phyloP scores from a whole-genome alignment of 2,797 vertebrate genomes.

The Microctenopoma steveboyesi region DNA sequence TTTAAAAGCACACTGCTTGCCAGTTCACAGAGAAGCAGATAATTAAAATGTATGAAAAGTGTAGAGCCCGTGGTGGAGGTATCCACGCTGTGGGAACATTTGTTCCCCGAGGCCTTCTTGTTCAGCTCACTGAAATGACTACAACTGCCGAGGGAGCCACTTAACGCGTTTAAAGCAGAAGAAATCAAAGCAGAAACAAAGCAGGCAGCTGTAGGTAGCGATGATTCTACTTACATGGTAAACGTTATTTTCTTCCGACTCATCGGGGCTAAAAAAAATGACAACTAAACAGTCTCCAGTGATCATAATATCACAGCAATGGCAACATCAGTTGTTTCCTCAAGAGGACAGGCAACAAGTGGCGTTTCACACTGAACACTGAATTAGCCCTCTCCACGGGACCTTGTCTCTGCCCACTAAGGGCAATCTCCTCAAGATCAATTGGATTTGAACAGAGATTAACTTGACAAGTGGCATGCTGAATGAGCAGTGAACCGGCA shows the following conservation, averaged over 20 bases:
- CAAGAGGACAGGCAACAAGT: slow-evolving; percentile 60
- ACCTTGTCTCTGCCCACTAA: slow-evolving; percentile 68
- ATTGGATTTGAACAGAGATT: slow-evolving; percentile 83
- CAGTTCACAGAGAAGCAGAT: slow-evolving; percentile 15
- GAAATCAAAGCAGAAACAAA: slow-evolving; percentile 45
- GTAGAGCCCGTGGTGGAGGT: slow-evolving; percentile 7
- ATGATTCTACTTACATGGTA: slow-evolving; percentile 79
- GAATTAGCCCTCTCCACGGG: slow-evolving; percentile 61
- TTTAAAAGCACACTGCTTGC: neutral
- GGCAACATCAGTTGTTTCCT: slow-evolving; percentile 44
- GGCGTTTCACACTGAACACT: slow-evolving; percentile 48
- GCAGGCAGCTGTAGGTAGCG: slow-evolving; percentile 34
- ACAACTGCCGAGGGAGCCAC: slow-evolving; percentile 38
- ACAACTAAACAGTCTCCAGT: slow-evolving; percentile 56
- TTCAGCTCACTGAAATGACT: slow-evolving; percentile 36
- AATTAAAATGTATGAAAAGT: slow-evolving; percentile 38
- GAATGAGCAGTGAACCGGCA: slow-evolving; percentile 42
- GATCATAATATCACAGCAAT: slow-evolving; percentile 63
- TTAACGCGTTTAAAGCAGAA: slow-evolving; percentile 50
- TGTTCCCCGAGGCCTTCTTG: slow-evolving; percentile 40
- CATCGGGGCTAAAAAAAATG: slow-evolving; percentile 58
- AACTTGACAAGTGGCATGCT: slow-evolving; percentile 61
- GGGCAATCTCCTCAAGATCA: slow-evolving; percentile 77
- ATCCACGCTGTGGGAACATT: slow-evolving; percentile 29
- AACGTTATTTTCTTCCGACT: slow-evolving; percentile 74